Base-by-base conservation (phyloP, 2,797 vertebrate species). In the Cossypha niveicapilla region DNA sequence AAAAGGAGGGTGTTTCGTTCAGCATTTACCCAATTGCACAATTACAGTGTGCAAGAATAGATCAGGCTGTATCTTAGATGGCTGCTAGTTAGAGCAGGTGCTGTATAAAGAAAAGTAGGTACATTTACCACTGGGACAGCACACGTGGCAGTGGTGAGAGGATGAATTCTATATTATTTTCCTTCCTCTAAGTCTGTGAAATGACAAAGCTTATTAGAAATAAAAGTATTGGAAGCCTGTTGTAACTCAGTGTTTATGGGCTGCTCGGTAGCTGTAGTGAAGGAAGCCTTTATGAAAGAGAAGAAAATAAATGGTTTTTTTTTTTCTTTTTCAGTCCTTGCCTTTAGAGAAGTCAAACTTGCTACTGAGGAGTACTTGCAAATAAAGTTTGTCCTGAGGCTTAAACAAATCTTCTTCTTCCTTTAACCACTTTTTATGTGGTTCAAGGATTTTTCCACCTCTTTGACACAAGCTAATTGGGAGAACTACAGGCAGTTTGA, bases 401-500 rank as follows among this genome's bases (percentile, higher is more conserved):
- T 96, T 96, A 95, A 94, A 87, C 70, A 93, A 92, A 93, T 91
- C 32, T 92, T 92, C 94, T 82, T 86, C 68, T 93, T 81, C 81
- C 63, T 94, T 91, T 95, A 96, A 96, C 91, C 92, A 53, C 28
- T 60, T 90, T 87, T 86, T 91, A 66, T 87, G 80, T 86, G 87
- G 96, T 90, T 93, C 80, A 91, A 85, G 93, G 90, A 71, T 95
- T 96, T 93, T 96, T 93, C 77, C 84, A 76, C 87, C 71, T 90
- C 62, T 95, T 94, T 96, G 96, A 97, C 95, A 96, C 76, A 81
- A 96, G 72, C 94, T 97, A 97, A 97, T 97, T 97, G 93, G 94
- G 95, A 94, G 88, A 93, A 97, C 95, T 97, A 86, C 88, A 94
- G 96, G 93, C 93, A 79, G 81, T 95, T 97, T 94, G 95, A 95